Evolutionary conservation across 2,113 vertebrate genomes (phyloP).

Genomic region (Daphoenositta chrysoptera): DNA sequence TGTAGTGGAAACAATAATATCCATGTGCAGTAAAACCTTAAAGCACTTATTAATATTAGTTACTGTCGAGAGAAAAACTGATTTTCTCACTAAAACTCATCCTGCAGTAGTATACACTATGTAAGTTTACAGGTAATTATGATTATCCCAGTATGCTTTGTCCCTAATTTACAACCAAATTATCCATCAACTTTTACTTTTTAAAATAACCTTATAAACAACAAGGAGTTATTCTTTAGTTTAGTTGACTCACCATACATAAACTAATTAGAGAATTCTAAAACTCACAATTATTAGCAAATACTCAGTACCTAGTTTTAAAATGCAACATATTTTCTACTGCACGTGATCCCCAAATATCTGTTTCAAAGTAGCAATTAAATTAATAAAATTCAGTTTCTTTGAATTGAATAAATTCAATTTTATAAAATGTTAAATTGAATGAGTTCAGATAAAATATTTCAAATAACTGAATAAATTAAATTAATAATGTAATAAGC

Average conservation of each 20-base stretch:
- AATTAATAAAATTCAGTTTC: not conserved
- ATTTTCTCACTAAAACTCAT: not conserved
- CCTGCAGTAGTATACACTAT: not conserved
- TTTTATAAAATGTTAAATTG: not conserved
- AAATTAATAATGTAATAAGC: not conserved
- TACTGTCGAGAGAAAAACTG: not conserved
- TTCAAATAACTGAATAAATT: not conserved
- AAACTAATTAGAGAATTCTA: not conserved
- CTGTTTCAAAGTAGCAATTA: not conserved
- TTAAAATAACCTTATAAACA: not conserved
- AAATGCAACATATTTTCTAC: not conserved
- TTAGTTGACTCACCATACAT: not conserved
- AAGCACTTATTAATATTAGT: not conserved
- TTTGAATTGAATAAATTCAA: not conserved
- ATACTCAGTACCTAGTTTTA: not conserved
- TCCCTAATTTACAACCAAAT: not conserved
- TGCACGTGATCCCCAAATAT: not conserved
- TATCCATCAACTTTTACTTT: not conserved
- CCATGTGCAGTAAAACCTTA: not conserved
- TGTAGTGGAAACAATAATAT: not conserved
- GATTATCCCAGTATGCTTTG: not conserved
- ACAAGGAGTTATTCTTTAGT: not conserved
- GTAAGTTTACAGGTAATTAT: not conserved
- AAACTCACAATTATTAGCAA: not conserved
- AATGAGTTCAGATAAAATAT: not conserved